These are phyloP conservation scores for Vulpes vulpes DNA, from an alignment of 2,113 vertebrate species.

Conservation along the genomic window DNA sequence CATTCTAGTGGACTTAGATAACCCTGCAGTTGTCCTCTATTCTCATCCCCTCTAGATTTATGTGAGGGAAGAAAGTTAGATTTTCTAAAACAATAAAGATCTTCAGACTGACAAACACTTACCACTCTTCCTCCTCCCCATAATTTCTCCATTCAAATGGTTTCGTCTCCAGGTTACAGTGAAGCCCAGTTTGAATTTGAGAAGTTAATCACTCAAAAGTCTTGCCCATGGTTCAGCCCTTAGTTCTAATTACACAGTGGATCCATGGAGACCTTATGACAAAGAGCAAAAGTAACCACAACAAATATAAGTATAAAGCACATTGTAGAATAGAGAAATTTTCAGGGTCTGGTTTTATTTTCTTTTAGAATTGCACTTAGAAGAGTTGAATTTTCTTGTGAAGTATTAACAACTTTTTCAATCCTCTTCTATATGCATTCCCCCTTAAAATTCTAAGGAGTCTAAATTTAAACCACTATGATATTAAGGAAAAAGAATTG, in stretches of 20 bases:
- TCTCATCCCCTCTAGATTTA: background rate
- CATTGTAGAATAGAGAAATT: background rate
- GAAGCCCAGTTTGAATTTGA: background rate
- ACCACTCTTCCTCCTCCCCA: background rate
- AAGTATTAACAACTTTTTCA: constrained; percentile 64
- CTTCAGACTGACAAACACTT: background rate
- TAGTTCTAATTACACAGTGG: background rate
- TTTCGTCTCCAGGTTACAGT: background rate
- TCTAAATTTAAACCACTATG: constrained; percentile 66
- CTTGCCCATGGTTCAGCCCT: background rate
- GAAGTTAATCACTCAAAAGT: background rate
- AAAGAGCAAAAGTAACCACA: constrained; percentile 45
- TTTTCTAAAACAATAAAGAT: background rate
- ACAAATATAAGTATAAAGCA: background rate
- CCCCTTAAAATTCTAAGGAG: constrained; percentile 66
- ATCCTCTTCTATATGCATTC: constrained; percentile 62
- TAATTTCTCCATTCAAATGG: background rate
- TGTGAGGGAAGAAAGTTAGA: background rate
- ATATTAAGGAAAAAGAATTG: constrained; percentile 68
- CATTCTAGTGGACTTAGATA: background rate
- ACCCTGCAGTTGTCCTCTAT: background rate
- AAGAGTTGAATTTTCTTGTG: constrained; percentile 57
- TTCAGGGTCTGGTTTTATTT: background rate
- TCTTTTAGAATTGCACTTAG: background rate
- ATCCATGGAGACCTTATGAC: background rate